Base-by-base conservation (phyloP, 2,888 invertebrate genomes). In the Metacarcinus magister region DNA sequence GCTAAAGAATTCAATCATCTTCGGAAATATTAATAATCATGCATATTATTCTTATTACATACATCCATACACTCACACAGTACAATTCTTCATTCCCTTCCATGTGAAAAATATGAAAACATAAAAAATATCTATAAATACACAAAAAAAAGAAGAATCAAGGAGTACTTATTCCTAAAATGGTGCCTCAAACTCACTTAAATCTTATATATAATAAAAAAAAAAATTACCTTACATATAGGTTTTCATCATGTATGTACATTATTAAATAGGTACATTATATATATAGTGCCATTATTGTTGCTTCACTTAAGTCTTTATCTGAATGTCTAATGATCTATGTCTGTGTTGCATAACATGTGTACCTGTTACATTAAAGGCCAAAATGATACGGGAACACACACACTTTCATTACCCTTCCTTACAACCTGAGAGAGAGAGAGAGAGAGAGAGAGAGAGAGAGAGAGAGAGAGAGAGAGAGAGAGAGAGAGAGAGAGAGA, bases 391-490 rank as follows among this genome's bases (percentile, higher is more conserved):
- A 87, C 87, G 32, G 87, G 28, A 39, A 39, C 5, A 13, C 19
- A 13, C 19, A 16, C 16, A 16, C 13, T 87, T 87, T n/a, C 39
- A 87, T 39, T 87, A 3, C 28, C 19, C 16, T 39, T 8, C 39
- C 48, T 48, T 48, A 48, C 48, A 48, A 10, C 13, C 7, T 10
- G 48, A 48, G 48, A 48, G 48, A 48, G 48, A 48, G 48, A 46
- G 46, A 89, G 89, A 89, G 89, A 89, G 89, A 89, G 89, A 89
- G 89, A 89, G 89, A 90, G 90, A 90, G 90, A 90, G 90, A 90
- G 90, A 90, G 90, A 90, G 90, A 90, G 90, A 90, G 90, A 90
- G 90, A 90, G 90, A 90, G 90, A 90, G 90, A 90, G 90, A 90
- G 90, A 90, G n/a, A 90, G 90, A 90, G n/a, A 90, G 90, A 90